These are phyloP conservation scores for Catharus bicknelli DNA, from an alignment of 2,113 vertebrate species.

Conservation along the genomic window DNA sequence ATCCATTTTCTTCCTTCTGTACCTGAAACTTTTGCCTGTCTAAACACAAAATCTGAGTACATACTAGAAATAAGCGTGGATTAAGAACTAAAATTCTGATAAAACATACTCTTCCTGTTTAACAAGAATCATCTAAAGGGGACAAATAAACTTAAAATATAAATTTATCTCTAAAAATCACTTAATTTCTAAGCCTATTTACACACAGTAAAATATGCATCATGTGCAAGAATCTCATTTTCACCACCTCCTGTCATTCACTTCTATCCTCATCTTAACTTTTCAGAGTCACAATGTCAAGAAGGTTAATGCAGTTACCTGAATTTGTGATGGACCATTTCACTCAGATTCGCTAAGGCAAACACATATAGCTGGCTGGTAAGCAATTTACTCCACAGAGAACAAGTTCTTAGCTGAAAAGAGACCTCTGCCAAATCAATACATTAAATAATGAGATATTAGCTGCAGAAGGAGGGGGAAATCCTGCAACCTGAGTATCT, in stretches of 20 bases:
- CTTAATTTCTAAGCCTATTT: not conserved
- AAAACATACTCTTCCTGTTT: not conserved
- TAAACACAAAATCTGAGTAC: not conserved
- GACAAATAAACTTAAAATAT: not conserved
- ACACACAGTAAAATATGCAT: not conserved
- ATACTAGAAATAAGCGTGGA: not conserved
- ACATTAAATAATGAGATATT: not conserved
- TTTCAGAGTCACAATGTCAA: slow-evolving; percentile 12
- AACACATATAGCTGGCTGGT: not conserved
- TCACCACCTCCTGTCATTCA: not conserved
- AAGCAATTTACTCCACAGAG: slow-evolving; percentile 30
- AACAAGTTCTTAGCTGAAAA: slow-evolving; percentile 11
- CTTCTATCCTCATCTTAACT: not conserved
- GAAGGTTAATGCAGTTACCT: slow-evolving; percentile 37
- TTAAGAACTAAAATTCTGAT: not conserved
- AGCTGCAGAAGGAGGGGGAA: not conserved
- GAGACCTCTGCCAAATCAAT: not conserved
- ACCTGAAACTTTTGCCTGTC: not conserved
- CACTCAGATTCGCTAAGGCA: not conserved
- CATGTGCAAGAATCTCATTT: not conserved
- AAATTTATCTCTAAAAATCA: not conserved
- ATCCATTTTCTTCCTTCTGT: not conserved
- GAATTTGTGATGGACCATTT: slow-evolving; percentile 46
- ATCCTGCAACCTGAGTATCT: not conserved
- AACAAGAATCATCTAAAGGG: not conserved